phyloP scores from a whole-genome alignment of 2,888 invertebrate species.

The Xestia xanthographa region DNA sequence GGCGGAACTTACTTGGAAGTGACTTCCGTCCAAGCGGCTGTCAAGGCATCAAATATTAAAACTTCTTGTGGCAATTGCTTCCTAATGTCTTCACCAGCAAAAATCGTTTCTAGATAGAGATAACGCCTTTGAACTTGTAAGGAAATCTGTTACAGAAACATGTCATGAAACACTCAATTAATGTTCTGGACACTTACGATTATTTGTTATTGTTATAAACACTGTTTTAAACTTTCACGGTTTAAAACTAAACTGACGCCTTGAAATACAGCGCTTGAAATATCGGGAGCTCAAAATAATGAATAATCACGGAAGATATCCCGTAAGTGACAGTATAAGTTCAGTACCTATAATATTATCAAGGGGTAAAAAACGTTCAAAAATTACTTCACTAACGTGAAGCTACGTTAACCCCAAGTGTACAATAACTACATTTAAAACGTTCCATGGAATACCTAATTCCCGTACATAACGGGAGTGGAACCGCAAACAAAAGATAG shows the following conservation, averaged over 20 bases:
- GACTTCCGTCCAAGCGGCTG: slow-evolving; percentile 93
- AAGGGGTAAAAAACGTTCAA: background rate
- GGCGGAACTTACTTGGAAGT: slow-evolving; percentile 88
- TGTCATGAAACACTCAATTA: background rate
- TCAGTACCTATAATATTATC: background rate
- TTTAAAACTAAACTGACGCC: too few relatives aligned
- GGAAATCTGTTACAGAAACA: slow-evolving; percentile 83
- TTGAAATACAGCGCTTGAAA: too few relatives aligned
- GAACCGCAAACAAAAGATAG: background rate
- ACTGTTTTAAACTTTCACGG: too few relatives aligned
- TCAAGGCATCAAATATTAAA: slow-evolving; percentile 93
- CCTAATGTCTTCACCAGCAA: slow-evolving; percentile 96
- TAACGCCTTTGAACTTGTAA: slow-evolving; percentile 96
- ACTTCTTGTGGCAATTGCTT: slow-evolving; percentile 95
- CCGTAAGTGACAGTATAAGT: too few relatives aligned
- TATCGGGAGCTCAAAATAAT: too few relatives aligned
- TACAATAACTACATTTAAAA: background rate
- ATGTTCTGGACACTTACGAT: background rate
- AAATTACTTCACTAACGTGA: background rate
- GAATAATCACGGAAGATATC: too few relatives aligned
- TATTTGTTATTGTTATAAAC: background rate
- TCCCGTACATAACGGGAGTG: background rate
- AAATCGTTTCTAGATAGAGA: slow-evolving; percentile 97
- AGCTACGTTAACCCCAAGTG: background rate
- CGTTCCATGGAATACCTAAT: background rate